A percentile compares a stretch with the other conserved stretches of the same genome.
Conservation (phyloP, 2,888 invertebrate species). For the Campoletis raptor region DNA sequence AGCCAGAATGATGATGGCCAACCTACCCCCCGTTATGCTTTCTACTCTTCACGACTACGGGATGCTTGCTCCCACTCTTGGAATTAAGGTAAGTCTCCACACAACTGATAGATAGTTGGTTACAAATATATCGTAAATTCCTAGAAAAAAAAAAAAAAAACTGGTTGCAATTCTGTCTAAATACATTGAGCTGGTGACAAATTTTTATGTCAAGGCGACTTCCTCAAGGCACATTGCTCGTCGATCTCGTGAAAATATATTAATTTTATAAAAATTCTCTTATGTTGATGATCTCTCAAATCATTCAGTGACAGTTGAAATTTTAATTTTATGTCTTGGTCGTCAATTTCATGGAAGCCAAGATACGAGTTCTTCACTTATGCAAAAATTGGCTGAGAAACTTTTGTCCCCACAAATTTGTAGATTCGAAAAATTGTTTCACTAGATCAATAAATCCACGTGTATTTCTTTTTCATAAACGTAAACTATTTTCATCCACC, state of each 20-base stretch:
- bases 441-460: background rate
- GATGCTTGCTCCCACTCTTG: constrained; percentile 83
- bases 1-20: constrained; percentile 84
- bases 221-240: background rate
- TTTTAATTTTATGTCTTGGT: background rate
- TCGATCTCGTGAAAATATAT: background rate
- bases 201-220: background rate
- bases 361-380: background rate
- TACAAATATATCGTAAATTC: background rate
- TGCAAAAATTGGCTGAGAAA: background rate
- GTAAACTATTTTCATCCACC: background rate
- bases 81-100: constrained; percentile 82
- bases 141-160: background rate
- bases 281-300: background rate
- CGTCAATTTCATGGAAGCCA: background rate
- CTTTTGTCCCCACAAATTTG: background rate
- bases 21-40: constrained; percentile 84
- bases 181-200: no score
- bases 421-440: background rate
- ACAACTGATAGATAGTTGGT: background rate
- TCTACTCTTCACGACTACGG: constrained; percentile 84
- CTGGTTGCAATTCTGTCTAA: background rate
- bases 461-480: background rate
- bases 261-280: background rate
- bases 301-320: background rate